Base-by-base conservation (phyloP, 2,113 vertebrate species). In the Ochotona curzoniae region DNA sequence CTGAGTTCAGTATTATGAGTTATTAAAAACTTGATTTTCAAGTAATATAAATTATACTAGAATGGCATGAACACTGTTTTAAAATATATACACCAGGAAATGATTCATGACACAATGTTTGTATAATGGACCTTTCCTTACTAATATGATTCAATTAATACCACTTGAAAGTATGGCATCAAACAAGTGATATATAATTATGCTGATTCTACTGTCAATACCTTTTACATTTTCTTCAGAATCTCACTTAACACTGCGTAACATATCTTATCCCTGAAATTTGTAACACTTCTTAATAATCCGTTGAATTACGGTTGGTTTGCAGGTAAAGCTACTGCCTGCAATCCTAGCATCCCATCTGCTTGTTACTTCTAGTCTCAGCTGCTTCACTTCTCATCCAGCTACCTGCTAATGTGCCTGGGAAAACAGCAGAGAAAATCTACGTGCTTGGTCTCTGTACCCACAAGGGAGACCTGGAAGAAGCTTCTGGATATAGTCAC, bases 101-200 rank as follows among this genome's bases (percentile, higher is more conserved):
- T 92, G 89, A 71, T 88, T 75, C 2, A 25, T 93, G 78, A 63
- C 35, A 61, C 86, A 76, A 30, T 88, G 9, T 30, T 85, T 97
- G 70, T 75, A 30, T 97, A 94, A 89, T 81, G 90, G 44, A 26
- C 21, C 44, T 93, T 93, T 86, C 97, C 5, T 93, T 51, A 83
- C 76, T 96, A 69, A 92, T 44, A 89, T 94, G 78, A 82, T 69
- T 73, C 73, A 54, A 32, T 94, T 94, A 91, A 83, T 79, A 35
- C 81, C 51, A 78, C 12, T 92, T 86, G 66, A 86, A 95, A 95
- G 15, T 57, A 38, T 85, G 54, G 32, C 64, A 81, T 95, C 93
- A 69, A 21, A 87, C 92, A 7, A 35, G 74, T 78, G 12, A 28
- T 82, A 7, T 91, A 87, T 0, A 0, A 76, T 13, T 30, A 35